A percentile compares a stretch with the other conserved stretches of the same genome.
Evolutionary conservation across 2,797 vertebrate species (phyloP).

Genomic region (Cyclura pinguis): DNA sequence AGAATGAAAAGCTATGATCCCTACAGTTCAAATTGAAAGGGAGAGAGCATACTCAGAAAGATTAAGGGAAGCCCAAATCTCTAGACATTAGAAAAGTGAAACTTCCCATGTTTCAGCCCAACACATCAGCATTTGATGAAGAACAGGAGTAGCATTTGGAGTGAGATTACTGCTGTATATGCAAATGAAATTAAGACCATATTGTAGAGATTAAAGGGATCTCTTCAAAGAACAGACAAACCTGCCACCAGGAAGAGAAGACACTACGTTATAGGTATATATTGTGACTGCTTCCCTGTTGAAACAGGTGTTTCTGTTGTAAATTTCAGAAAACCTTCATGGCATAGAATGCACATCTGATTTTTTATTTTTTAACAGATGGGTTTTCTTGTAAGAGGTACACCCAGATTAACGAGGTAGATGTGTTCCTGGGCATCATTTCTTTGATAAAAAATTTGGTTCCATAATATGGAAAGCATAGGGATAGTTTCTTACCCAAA

Average conservation of each 20-base stretch:
- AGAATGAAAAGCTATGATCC: conserved; percentile 27
- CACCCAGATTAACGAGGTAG: no score
- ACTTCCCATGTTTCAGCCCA: conserved; percentile 67
- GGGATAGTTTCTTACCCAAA: no score
- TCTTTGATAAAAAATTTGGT: no score
- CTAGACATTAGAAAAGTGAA: conserved; percentile 67
- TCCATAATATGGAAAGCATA: no score
- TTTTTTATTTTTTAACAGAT: background rate
- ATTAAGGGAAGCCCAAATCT: conserved; percentile 64
- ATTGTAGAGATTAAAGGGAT: conserved; percentile 79
- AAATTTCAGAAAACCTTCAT: background rate
- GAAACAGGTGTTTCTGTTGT: background rate
- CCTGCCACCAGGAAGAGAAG: conserved; percentile 64
- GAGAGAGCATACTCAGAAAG: conserved; percentile 65
- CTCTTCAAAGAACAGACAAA: conserved; percentile 66
- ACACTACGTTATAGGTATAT: conserved; percentile 50
- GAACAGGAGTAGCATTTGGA: conserved; percentile 67
- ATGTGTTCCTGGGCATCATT: no score
- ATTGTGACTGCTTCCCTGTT: conserved; percentile 49
- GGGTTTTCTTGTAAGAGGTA: no score
- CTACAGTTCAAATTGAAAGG: conserved; percentile 24
- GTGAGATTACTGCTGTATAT: conserved; percentile 68
- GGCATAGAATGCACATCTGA: background rate
- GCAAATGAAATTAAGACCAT: conserved; percentile 77
- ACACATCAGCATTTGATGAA: conserved; percentile 71